These are phyloP conservation scores for Liparis tanakae DNA, from an alignment of 2,797 vertebrate genomes.

Conservation along the genomic window DNA sequence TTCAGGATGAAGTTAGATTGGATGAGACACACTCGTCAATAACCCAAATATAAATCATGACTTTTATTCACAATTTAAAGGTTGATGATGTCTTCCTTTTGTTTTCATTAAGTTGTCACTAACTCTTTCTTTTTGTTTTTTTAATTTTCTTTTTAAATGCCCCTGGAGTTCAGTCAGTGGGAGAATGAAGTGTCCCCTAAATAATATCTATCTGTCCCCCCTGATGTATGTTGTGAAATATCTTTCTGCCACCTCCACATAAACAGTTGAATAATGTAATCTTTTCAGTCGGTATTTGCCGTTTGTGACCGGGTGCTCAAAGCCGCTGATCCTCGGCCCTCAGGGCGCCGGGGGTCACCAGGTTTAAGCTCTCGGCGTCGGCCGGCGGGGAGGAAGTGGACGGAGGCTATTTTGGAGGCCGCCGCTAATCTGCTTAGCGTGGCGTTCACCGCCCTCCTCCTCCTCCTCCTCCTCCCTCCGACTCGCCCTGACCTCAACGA, in stretches of 20 bases:
- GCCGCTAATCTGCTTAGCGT: constrained; percentile 72
- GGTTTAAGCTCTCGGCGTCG: constrained; percentile 10
- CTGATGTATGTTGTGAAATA: no score
- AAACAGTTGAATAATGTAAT: not conserved
- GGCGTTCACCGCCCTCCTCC: constrained; percentile 63
- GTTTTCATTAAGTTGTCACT: constrained; percentile 15
- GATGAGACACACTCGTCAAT: not conserved
- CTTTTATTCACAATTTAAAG: not conserved
- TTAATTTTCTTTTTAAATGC: no score
- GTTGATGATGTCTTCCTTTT: not conserved
- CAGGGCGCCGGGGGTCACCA: not conserved
- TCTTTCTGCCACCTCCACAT: not conserved
- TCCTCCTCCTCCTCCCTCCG: constrained; percentile 40
- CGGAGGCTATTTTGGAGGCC: constrained; percentile 69
- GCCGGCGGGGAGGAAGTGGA: constrained; percentile 64
- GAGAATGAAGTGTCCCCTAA: no score
- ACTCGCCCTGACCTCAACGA: constrained; percentile 22
- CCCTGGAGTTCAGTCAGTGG: no score
- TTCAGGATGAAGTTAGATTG: not conserved
- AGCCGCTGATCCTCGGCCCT: no score
- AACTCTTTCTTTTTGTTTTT: constrained; percentile 33
- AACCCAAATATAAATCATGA: not conserved
- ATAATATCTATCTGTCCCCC: no score
- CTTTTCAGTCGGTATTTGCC: no score
- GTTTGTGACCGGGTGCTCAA: not conserved